Base-by-base conservation (phyloP, 2,888 invertebrate species). In the Lepidocyrtoides sp. region DNA sequence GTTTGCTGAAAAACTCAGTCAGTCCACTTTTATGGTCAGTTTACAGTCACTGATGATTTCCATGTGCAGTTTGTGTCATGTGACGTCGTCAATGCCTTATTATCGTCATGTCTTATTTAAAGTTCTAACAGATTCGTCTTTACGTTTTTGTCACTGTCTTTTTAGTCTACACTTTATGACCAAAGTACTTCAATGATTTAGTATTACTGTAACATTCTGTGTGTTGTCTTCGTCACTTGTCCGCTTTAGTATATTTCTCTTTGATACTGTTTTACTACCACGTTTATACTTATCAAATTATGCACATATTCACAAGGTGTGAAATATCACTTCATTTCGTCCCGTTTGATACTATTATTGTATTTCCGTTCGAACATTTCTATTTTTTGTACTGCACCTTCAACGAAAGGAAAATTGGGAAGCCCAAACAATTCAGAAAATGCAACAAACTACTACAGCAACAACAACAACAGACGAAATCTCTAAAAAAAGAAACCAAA, bases 51-150 rank as follows among this genome's bases (percentile, higher is more conserved):
- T 51, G 51, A 36, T 7, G 20, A 69, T 17, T 0, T 36, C 5
- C 51, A 54, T 17, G 26, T 23, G 4, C 2, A 4, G 32, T 26
- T 20, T 77, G 77, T 77, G 7, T 14, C 26, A 41, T 51, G 77
- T 51, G 0, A 2, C 77, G n/a, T 77, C 77, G 51, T 69, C 36
- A n/a, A n/a, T n/a, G n/a, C n/a, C n/a, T 17, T 17, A 51, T 14
- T n/a, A 44, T 23, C 12, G 51, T 51, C 48, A 48, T n/a, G 77
- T 77, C 77, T 51, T 26, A 41, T 1, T 72, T 23, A 48, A 20
- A n/a, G 77, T 77, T 5, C 51, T 77, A 77, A 77, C 77, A 51
- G 14, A 29, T 48, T 20, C 41, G 72, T 72, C 72, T 72, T 0
- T 41, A 44, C 20, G 63, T 63, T 29, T 63, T n/a, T n/a, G 63